Evolutionary conservation across 2,888 invertebrate genomes (phyloP), one percentile per base, ranked within the genome.

Genomic region (Parnassius apollo): DNA sequence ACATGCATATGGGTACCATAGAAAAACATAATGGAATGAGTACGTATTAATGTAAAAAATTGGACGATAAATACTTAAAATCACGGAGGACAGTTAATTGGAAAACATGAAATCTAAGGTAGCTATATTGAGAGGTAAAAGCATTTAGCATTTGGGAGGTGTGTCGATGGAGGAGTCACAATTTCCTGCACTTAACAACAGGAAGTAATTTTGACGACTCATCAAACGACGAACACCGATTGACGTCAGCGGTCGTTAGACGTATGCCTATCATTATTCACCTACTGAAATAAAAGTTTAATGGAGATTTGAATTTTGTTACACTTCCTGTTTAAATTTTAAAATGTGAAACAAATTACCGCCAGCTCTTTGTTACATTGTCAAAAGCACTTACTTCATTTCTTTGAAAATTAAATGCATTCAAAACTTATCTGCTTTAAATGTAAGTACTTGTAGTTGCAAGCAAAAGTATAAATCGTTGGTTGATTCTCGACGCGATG

Each of bases 131-230:
- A 61, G 62, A 67, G 61, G 68, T 61, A 64, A 79, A 82, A 81
- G 81, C 82, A 77, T 82, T 83, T 82, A 82, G 71, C 82, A 75
- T 85, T 82, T 71, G 78, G 80, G 75, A 84, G 89, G 89, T 85
- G 88, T 88, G 89, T 79, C 87, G 81, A 81, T 81, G 77, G 84
- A 86, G 86, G 80, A 90, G 86, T 87, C 87, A 89, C 91, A 91
- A 91, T 91, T 91, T 91, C 91, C 91, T 90, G 91, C 90, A 90
- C 91, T 91, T 91, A 91, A 91, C 85, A 88, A 83, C 85, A 85
- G 91, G 91, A 91, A 90, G 86, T 82, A 88, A 91, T 91, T 88
- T 87, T 91, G 91, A 88, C 83, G 88, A 90, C 78, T 91, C 91
- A 89, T 89, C 90, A 90, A 90, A 89, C 86, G 88, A 78, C 81